Evolutionary conservation across 2,797 vertebrate genomes (phyloP).

Genomic region (Eulemur coronatus): DNA sequence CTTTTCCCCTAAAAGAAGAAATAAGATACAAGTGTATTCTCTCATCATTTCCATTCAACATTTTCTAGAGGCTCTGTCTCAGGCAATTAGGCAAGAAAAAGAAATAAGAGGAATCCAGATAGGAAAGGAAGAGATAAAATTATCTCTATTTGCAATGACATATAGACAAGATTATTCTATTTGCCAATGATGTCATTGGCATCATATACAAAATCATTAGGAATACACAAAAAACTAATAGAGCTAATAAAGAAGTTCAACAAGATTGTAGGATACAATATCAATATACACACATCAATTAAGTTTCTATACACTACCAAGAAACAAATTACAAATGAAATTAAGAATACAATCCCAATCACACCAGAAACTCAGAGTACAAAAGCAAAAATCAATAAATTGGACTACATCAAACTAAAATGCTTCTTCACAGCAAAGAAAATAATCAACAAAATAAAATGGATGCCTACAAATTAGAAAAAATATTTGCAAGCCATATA

Average conservation of each 20-base stretch:
- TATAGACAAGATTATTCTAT: not conserved
- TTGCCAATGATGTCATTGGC: not conserved
- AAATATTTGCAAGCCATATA: not conserved
- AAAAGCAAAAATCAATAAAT: not conserved
- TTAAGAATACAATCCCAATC: not conserved
- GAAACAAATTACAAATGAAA: not conserved
- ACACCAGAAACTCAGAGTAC: not conserved
- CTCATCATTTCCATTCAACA: not conserved
- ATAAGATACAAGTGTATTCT: not conserved
- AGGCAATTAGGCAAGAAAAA: not conserved
- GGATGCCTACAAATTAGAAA: not conserved
- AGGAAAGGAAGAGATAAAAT: not conserved
- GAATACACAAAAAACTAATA: not conserved
- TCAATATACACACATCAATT: not conserved
- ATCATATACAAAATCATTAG: not conserved
- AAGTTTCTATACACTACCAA: not conserved
- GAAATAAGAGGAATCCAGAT: not conserved
- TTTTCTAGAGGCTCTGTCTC: not conserved
- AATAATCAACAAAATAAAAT: not conserved
- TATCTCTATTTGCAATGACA: not conserved
- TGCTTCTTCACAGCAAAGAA: not conserved
- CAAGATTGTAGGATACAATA: not conserved
- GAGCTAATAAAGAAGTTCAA: not conserved
- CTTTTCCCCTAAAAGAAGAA: not conserved
- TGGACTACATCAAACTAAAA: not conserved